Conservation (phyloP, 1,140 invertebrate species). For the Colletes gigas region DNA sequence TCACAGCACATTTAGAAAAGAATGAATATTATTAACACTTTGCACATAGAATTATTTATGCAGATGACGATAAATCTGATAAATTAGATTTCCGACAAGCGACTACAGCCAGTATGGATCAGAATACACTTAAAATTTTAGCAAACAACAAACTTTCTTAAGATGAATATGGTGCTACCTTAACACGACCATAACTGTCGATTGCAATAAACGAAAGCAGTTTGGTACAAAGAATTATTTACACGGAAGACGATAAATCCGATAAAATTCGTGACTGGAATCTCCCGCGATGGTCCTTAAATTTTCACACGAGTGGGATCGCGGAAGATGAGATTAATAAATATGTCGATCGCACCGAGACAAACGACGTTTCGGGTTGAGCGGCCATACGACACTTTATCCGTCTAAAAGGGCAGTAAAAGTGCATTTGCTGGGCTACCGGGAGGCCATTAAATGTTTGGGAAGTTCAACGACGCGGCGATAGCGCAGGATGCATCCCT, state of each 20-base stretch:
- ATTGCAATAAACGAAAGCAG: no score
- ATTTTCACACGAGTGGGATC: background rate
- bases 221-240: background rate
- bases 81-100: no score
- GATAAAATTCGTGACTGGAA: background rate
- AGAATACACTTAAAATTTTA: no score
- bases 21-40: no score
- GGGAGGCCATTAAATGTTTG: slow-evolving; percentile 49
- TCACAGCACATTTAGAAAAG: no score
- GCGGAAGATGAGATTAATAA: slow-evolving; percentile 9
- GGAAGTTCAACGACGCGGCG: slow-evolving; percentile 35
- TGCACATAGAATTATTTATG: no score
- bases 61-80: no score
- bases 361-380: background rate
- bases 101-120: no score
- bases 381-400: background rate
- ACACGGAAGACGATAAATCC: background rate
- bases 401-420: slow-evolving; percentile 33
- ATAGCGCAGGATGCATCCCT: slow-evolving; percentile 48
- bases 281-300: background rate
- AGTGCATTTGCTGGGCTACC: slow-evolving; percentile 43
- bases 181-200: no score
- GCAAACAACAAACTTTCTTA: no score
- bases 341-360: background rate
- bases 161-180: no score